Percentiles rank a stretch among this genome's conserved stretches.
phyloP scores from a whole-genome alignment of 2,797 vertebrate species.

The Pachyuromys duprasi region DNA sequence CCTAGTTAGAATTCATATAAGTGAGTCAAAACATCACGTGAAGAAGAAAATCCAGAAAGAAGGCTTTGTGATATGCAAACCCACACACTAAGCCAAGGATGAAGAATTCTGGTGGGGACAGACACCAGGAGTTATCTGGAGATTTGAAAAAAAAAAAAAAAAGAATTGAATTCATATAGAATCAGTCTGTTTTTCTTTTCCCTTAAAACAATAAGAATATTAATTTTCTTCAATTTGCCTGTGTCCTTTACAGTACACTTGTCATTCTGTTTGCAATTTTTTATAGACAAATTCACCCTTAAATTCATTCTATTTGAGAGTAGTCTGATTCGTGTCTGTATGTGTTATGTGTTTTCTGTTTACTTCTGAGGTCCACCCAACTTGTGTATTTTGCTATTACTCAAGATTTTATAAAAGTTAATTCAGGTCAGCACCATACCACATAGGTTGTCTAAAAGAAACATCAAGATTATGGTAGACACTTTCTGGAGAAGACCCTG shows the following conservation, averaged over 20 bases:
- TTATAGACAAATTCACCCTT: conserved; percentile 30
- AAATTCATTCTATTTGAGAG: background rate
- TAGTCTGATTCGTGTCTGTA: conserved; percentile 39
- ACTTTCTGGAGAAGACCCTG: background rate
- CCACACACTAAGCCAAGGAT: background rate
- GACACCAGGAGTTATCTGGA: background rate
- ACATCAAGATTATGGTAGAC: background rate
- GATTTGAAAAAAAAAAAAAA: background rate
- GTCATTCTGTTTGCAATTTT: conserved; percentile 32
- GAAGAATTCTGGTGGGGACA: conserved; percentile 18
- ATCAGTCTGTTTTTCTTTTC: background rate
- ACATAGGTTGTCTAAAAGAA: background rate
- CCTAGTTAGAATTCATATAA: conserved; percentile 49
- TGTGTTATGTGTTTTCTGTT: conserved; percentile 57
- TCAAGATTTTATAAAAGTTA: conserved; percentile 62
- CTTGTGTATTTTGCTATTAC: conserved; percentile 41
- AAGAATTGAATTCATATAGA: background rate
- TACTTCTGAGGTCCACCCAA: conserved; percentile 62
- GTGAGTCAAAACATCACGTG: conserved; percentile 41
- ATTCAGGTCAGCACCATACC: conserved; percentile 7
- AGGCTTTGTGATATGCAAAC: background rate
- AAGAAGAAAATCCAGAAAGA: conserved; percentile 42
- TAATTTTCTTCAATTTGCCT: background rate
- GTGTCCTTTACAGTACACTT: background rate
- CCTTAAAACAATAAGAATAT: background rate